These are phyloP conservation scores for Aselliscus stoliczkanus DNA, from an alignment of 2,797 vertebrate species.

Conservation along the genomic window DNA sequence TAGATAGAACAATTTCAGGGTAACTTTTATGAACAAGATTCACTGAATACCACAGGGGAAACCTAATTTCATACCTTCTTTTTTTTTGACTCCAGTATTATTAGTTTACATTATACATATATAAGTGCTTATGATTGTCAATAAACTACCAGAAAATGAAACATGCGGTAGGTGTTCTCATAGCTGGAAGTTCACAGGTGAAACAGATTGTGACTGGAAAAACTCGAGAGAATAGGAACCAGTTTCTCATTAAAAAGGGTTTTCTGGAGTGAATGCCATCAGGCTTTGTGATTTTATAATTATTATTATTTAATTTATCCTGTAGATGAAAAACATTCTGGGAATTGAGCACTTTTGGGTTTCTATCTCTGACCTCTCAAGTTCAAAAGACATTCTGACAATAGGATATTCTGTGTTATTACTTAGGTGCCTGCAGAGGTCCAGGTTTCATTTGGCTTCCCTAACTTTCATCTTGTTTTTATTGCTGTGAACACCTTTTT, in stretches of 20 bases:
- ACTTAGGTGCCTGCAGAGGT: neutral
- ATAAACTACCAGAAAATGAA: neutral
- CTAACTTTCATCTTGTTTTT: neutral
- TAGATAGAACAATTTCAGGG: neutral
- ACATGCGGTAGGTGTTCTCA: neutral
- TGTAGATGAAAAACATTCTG: neutral
- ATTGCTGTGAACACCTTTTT: neutral
- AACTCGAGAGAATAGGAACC: neutral
- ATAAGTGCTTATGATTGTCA: neutral
- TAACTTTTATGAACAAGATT: neutral
- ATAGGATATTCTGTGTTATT: neutral
- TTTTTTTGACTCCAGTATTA: neutral
- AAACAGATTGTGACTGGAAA: neutral
- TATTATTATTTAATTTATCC: neutral
- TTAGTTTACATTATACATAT: constrained; percentile 15
- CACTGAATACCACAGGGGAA: neutral
- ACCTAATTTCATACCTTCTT: neutral
- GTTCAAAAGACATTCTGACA: neutral
- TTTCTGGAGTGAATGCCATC: neutral
- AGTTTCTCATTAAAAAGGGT: neutral
- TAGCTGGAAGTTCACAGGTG: neutral
- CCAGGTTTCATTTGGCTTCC: neutral
- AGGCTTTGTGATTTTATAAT: neutral
- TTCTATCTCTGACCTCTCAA: neutral
- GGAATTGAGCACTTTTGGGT: neutral